A percentile compares a stretch with the other conserved stretches of the same genome.
Evolutionary conservation across 2,113 vertebrate species (phyloP).

Genomic region (Spheniscus mendiculus): DNA sequence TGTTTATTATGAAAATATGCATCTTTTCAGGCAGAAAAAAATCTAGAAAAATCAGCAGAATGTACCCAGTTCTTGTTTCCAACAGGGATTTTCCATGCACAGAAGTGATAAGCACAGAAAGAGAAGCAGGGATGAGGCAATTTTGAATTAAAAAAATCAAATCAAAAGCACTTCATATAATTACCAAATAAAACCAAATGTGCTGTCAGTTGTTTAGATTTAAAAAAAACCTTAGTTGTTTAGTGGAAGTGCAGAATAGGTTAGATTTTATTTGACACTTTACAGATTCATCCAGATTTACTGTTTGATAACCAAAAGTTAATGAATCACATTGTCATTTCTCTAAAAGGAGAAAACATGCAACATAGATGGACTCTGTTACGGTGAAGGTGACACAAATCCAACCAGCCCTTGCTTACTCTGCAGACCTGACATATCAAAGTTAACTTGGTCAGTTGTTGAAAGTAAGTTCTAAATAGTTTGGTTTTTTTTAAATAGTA

Average conservation of each 20-base stretch:
- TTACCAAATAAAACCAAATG: background rate
- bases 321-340: background rate
- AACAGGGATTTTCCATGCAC: background rate
- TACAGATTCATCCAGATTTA: background rate
- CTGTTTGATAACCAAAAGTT: background rate
- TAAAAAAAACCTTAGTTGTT: background rate
- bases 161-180: background rate
- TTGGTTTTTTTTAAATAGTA: background rate
- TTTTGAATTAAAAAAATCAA: background rate
- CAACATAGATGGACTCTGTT: slow-evolving; percentile 85
- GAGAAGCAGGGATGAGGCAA: background rate
- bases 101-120: background rate
- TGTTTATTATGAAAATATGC: background rate
- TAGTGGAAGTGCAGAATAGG: background rate
- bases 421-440: slow-evolving; percentile 84
- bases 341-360: slow-evolving; percentile 87
- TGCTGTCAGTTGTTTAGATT: background rate
- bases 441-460: slow-evolving; percentile 82
- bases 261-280: background rate
- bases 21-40: background rate
- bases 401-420: slow-evolving; percentile 82
- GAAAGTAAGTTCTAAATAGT: slow-evolving; percentile 81
- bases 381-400: slow-evolving; percentile 79
- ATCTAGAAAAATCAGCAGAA: background rate
- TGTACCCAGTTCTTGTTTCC: background rate